Evolutionary conservation across 2,113 vertebrate species (phyloP), one percentile per base, ranked within the genome.

Genomic region (Notarius lentiginosus): DNA sequence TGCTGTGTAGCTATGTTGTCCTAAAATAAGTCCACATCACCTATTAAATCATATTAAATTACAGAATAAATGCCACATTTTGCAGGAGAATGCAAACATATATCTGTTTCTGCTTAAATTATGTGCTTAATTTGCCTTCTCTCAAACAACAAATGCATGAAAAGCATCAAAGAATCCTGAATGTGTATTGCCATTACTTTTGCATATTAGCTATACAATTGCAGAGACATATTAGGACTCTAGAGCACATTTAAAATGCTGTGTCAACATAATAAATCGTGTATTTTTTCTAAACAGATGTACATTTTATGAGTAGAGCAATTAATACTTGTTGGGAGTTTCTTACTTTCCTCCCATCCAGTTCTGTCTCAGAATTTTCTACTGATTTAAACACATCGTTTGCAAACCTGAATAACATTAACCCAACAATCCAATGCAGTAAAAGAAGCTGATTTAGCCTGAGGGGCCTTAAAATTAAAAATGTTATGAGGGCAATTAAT

Each of bases 391-490:
- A 87, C 65, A 55, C 10, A 55, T 51, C 27, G 49, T 22, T 88
- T 87, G 63, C 86, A 63, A 88, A 88, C 87, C 12, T 76, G 15
- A 88, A 79, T 89, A 79, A 30, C 84, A 84, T 91, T 90, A 90
- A 85, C 88, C 88, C 84, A 91, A 89, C 90, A 86, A 91, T 90
- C 87, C 86, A 83, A 87, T 75, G 55, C 88, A 84, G 75, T 87
- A 89, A 89, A 93, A 91, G 84, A 0, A 18, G 84, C 63, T 91
- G 88, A 92, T 90, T 92, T 89, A 75, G 88, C 84, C 84, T 85
- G 49, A 81, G 77, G 86, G 84, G 79, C 65, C 49, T 60, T 79
- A 88, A 88, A 92, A 89, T 89, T 86, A 80, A 82, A 91, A 87
- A 84, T 53, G 53, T 86, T 90, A 85, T 85, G 87, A 87, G 88